phyloP scores from a whole-genome alignment of 2,888 invertebrate species.

The Clitarchus hookeri region DNA sequence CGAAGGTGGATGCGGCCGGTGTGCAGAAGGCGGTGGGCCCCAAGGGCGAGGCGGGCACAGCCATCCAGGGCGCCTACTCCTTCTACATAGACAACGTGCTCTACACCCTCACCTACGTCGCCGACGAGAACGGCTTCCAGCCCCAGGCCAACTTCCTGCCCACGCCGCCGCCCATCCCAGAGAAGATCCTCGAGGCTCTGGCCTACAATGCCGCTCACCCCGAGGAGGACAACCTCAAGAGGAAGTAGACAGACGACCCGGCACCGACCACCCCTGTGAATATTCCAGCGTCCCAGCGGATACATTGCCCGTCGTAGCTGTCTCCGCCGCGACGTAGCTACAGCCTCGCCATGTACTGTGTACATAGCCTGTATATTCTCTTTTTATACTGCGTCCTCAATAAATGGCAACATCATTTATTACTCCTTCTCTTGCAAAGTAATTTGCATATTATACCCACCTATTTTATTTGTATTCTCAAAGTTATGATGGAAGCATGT shows the following conservation, averaged over 20 bases:
- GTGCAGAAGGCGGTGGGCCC: background rate
- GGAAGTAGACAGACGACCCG: background rate
- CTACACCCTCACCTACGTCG: background rate
- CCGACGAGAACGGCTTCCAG: constrained; percentile 24
- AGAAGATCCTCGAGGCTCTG: background rate
- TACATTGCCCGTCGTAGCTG: background rate
- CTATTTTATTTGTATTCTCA: no score
- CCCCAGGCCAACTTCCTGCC: constrained; percentile 19
- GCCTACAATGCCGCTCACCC: constrained; percentile 22
- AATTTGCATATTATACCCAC: background rate
- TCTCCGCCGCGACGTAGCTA: background rate
- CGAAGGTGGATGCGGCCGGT: background rate
- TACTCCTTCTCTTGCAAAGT: background rate
- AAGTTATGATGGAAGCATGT: no score
- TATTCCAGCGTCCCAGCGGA: no score
- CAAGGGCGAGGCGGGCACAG: background rate
- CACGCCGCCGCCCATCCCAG: constrained; percentile 1
- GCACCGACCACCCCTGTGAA: background rate
- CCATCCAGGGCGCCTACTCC: constrained; percentile 21
- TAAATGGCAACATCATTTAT: background rate
- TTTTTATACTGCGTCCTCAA: background rate
- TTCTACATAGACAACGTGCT: background rate
- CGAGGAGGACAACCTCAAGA: constrained; percentile 26
- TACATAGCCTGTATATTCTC: background rate
- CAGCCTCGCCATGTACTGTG: background rate